Evolutionary conservation across 2,113 vertebrate species (phyloP), one percentile per base, ranked within the genome.

Genomic region (Pachycephala philippinensis): DNA sequence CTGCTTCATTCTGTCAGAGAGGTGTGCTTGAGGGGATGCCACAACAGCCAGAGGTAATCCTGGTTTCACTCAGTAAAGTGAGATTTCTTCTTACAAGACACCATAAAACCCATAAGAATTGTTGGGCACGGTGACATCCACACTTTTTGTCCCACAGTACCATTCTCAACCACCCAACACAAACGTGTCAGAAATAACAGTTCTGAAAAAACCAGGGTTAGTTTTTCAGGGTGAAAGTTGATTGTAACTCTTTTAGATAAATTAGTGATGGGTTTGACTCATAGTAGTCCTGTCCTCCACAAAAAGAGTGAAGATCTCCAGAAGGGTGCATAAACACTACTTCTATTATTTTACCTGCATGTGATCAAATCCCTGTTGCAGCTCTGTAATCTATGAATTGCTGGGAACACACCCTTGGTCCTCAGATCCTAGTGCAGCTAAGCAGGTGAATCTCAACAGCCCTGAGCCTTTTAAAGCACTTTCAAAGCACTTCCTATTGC

Each of bases 81-180:
- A 64, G 37, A 23, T 77, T 60, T 74, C 15, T 21, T 69, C 40
- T 64, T 47, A n/a, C 11, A 23, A 79, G 37, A 64, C 22, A 56
- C 57, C 4, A 4, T 33, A 76, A 76, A 80, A 37, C 30, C 15
- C 5, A 0, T 56, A 30, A 72, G 35, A 19, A 72, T 26, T 44
- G 42, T n/a, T 2, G 0, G n/a, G 24, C 19, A 81, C 1, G 0
- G 3, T 24, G 22, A 59, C 18, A 83, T 33, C 37, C 52, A 22
- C 21, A 40, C 9, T 45, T 76, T 33, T 69, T 26, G 68, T 87
- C 74, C 63, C 59, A 69, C 49, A 6, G 12, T 52, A 31, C 63
- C 49, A 26, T 52, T 65, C 68, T 68, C 68, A 84, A 50, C 12
- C 14, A 72, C 30, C 3, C 21, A 69, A 56, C 12, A 77, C 11